Base-by-base conservation (phyloP, 2,113 vertebrate species). In the Apeltes quadracus region DNA sequence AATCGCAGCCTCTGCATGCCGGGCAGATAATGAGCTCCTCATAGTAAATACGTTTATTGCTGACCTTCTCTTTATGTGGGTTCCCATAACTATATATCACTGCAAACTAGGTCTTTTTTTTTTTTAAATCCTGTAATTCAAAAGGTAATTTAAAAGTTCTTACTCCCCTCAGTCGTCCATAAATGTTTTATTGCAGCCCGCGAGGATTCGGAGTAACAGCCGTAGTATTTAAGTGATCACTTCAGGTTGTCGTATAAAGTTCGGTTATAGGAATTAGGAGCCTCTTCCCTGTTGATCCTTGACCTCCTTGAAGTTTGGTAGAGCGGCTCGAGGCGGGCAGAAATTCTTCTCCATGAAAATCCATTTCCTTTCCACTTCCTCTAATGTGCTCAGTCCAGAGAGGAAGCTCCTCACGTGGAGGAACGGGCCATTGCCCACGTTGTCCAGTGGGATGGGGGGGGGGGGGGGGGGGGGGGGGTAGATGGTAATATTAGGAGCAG, bases 381-480 rank as follows among this genome's bases (percentile, higher is more conserved):
- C 27, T 63, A 20, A 79, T 72, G 66, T 66, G 68, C 77, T 81
- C 46, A 57, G 16, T 4, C 14, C 57, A 44, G 43, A 27, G 69
- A n/a, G 38, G 46, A 69, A 63, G 48, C 75, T 84, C 36, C 75
- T 84, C 36, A 69, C 22, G 58, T 55, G 50, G 67, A 82, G 76
- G 75, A 80, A 61, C 16, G 58, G 72, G 51, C 27, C 55, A 55
- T 68, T 70, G 12, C 23, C 29, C 39, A n/a, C n/a, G n/a, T n/a
- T n/a, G n/a, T n/a, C n/a, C n/a, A n/a, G n/a, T 54, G 75, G 72
- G 77, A 72, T 51, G 46, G 67, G 68, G 51, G 22, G 57, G 29
- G 59, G 44, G 58, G 62, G 57, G 32, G 54, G 32, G 63, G 46
- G 62, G 58, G 44, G 32, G 11, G 66, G 76, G 58, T 16, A 13